Base-by-base conservation (phyloP, 2,888 invertebrate genomes). In the Leptinotarsa peninsularis region DNA sequence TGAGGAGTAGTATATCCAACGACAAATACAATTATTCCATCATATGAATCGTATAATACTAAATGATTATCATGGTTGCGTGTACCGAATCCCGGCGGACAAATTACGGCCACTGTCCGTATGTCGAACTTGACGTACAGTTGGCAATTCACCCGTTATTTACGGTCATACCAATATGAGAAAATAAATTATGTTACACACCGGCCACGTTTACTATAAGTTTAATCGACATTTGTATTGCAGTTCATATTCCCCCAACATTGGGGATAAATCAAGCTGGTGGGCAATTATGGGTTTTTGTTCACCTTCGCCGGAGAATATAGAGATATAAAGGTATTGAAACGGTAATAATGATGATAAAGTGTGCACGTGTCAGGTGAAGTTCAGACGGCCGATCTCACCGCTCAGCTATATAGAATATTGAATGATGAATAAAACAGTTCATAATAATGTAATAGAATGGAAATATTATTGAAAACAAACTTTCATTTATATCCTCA, bases 51-150 rank as follows among this genome's bases (percentile, higher is more conserved):
- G 70, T 60, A 70, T 58, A 60, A 70, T 70, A 70, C 70, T 70
- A 60, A 70, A 70, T 70, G 49, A 70, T 70, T 70, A 70, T 70
- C 70, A 21, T 43, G 69, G 70, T 58, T 58, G 86, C 86, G 85
- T 85, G 85, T 83, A 81, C 79, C 79, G 81, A 82, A 81, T 87
- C 87, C 87, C 87, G 73, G 78, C 75, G 85, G 87, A 84, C 85
- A 82, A 87, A 87, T 87, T 87, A 87, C 84, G 84, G 84, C 83
- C 84, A 83, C 84, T 84, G 86, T 84, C 85, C 84, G 81, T 82
- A 84, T 86, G 85, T 86, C 86, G 85, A 84, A 86, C 84, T 85
- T 86, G 86, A 87, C 87, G 85, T 86, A 85, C 86, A 85, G 84
- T 86, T 82, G 82, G 85, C 86, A 85, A 86, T 87, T 84, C 84